Evolutionary conservation across 2,888 invertebrate species (phyloP), one percentile per base, ranked within the genome.

Genomic region (Tolmerus cingulatus): DNA sequence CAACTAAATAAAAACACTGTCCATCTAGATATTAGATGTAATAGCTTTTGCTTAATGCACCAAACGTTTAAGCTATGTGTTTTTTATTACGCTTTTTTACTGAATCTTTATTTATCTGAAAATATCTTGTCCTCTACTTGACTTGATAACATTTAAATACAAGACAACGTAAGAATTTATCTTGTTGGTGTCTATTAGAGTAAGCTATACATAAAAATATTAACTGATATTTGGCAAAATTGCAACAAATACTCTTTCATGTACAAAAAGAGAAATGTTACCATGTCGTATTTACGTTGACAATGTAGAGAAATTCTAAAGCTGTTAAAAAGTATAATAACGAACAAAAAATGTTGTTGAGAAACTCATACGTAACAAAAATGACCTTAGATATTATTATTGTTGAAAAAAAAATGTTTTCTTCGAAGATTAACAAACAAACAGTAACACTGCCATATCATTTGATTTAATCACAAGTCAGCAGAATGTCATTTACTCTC

Each of bases 381-480:
- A 23, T 37, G 4, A 34, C 34, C 37, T 51, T 57, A 81, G 23
- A 81, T 19, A 82, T 51, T 34, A 51, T 82, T 82, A 57, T 82
- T 82, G 37, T 46, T 46, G 43, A 4, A 66, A 23, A 78, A 74
- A 74, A 78, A 34, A n/a, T 37, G 19, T 82, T 34, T 82, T 79
- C 57, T 40, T 82, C n/a, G 8, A 12, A n/a, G 37, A 79, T 27
- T 51, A 66, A 19, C 78, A 57, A 79, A 79, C 14, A 79, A 82
- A 82, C 82, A 82, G 82, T 82, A 82, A 82, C 82, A 82, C 82
- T 82, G 82, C 82, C 82, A 82, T 82, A 82, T 82, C 82, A 57
- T 82, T 82, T 82, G 66, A 66, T 82, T 82, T 82, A 57, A 34
- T 30, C 82, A n/a, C 23, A 27, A 27, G 8, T 79, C 30, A 51